phyloP scores from a whole-genome alignment of 2,888 invertebrate species.

The Pycnomerus fuliginosus region DNA sequence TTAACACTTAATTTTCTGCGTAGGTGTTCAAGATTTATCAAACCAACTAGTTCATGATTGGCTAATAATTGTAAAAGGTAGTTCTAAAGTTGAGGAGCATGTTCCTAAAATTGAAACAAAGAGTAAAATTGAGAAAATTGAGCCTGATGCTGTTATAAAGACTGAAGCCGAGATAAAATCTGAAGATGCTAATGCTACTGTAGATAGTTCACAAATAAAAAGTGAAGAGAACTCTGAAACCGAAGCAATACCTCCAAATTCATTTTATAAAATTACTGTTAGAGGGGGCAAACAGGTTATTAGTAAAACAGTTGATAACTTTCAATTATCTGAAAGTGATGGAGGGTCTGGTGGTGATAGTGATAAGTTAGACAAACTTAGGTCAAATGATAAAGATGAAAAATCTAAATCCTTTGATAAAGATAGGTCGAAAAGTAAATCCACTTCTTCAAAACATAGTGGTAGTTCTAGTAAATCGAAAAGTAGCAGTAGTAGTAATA shows the following conservation, averaged over 20 bases:
- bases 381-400: conserved; percentile 23
- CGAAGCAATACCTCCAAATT: conserved; percentile 34
- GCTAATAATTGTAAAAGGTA: conserved; percentile 85
- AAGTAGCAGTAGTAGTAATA: conserved; percentile 34
- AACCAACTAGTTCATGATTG: conserved; percentile 84
- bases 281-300: conserved; percentile 73
- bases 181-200: conserved; percentile 7
- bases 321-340: too few species aligned
- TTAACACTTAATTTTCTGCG: conserved; percentile 5
- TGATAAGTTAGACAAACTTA: not conserved
- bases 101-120: conserved; percentile 10
- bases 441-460: conserved; percentile 19
- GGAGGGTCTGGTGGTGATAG: conserved; percentile 15
- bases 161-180: not conserved
- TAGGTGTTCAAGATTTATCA: conserved; percentile 77
- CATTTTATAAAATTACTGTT: conserved; percentile 64
- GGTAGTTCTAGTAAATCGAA: conserved; percentile 14
- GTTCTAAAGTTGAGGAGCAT: conserved; percentile 43
- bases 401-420: conserved; percentile 26
- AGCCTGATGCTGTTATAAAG: not conserved
- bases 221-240: conserved; percentile 11
- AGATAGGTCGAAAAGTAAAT: conserved; percentile 32
- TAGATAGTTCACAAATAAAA: conserved; percentile 16
- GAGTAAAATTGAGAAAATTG: conserved; percentile 9
- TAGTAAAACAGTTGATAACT: conserved; percentile 47